These are phyloP conservation scores for Pholis gunnellus DNA, from an alignment of 2,113 vertebrate genomes.

Conservation along the genomic window DNA sequence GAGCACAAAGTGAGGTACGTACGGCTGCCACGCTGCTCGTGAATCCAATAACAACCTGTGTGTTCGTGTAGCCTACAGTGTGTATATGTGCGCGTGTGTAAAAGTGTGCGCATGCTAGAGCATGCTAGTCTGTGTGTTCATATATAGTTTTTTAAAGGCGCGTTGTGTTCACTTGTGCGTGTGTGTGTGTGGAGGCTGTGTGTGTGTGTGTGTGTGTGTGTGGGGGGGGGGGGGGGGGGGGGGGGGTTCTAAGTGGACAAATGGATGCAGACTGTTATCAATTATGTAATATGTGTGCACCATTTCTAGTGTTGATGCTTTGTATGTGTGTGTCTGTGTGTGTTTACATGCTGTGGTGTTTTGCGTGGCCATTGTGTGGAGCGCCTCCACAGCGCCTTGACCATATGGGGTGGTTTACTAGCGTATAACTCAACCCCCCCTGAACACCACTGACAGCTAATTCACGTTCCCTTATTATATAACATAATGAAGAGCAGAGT, in stretches of 20 bases:
- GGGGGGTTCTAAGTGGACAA: conserved; percentile 63
- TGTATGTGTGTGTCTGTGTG: conserved; percentile 24
- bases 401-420: conserved; percentile 62
- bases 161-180: conserved; percentile 25
- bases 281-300: conserved; percentile 80
- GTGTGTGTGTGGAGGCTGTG: background rate
- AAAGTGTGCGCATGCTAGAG: conserved; percentile 32
- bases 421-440: background rate
- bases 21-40: conserved; percentile 60
- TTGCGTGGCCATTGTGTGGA: conserved; percentile 70
- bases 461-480: conserved; percentile 30
- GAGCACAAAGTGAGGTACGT: conserved; percentile 81
- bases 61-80: background rate
- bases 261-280: conserved; percentile 64
- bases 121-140: conserved; percentile 46
- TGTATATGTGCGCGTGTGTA: background rate
- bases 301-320: conserved; percentile 57
- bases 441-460: conserved; percentile 31
- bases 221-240: background rate
- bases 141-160: conserved; percentile 54
- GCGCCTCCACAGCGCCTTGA: conserved; percentile 44
- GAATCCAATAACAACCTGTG: conserved; percentile 51
- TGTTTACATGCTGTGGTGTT: conserved; percentile 61
- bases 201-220: background rate
- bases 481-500: conserved; percentile 41